Evolutionary conservation across 2,888 invertebrate species (phyloP).

Genomic region (Trissolcus japonicus): DNA sequence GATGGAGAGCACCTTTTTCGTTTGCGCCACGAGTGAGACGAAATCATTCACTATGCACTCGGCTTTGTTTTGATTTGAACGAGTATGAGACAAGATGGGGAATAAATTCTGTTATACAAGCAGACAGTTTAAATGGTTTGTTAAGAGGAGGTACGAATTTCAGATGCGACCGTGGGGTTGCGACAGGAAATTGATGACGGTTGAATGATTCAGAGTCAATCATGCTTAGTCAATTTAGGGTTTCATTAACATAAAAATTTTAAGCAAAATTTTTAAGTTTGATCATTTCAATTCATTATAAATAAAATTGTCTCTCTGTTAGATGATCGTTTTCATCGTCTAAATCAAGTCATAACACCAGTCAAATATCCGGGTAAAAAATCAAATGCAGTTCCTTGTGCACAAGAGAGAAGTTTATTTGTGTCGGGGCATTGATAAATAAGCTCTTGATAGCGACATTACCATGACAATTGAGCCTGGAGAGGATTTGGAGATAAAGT

Average conservation of each 20-base stretch:
- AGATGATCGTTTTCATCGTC: background rate
- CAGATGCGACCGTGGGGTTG: background rate
- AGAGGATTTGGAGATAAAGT: constrained; percentile 43
- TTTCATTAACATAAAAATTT: too few species aligned
- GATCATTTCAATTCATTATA: background rate
- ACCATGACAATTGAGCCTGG: constrained; percentile 65
- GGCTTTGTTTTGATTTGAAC: constrained; percentile 37
- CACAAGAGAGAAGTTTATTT: constrained; percentile 18
- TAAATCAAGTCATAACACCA: background rate
- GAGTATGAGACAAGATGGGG: constrained; percentile 1
- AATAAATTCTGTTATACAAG: constrained; percentile 16
- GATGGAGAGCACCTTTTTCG: constrained; percentile 34
- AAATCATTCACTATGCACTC: background rate
- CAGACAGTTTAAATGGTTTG: constrained; percentile 15
- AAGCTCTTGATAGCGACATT: constrained; percentile 60
- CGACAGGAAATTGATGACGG: background rate
- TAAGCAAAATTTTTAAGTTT: too few species aligned
- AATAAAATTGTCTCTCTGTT: background rate
- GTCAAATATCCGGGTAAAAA: background rate
- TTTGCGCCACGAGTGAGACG: constrained; percentile 2
- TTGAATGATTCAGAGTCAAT: background rate
- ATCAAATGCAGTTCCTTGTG: constrained; percentile 9
- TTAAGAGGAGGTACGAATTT: constrained; percentile 3
- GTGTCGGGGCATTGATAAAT: constrained; percentile 43
- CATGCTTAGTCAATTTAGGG: background rate